Conservation (phyloP, 2,888 invertebrate species). For the Osedax frankpressi region DNA sequence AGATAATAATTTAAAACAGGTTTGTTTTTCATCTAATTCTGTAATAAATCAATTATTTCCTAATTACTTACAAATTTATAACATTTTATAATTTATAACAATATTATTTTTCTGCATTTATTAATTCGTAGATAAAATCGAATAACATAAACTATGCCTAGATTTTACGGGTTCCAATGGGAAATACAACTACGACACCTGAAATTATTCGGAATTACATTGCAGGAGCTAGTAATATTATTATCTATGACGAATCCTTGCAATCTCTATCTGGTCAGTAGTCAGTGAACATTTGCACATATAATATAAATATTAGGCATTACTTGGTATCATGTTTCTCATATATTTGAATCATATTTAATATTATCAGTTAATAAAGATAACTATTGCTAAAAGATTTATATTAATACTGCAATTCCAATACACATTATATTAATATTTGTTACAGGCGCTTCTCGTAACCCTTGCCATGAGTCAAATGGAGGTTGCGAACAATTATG, state of each 20-base stretch:
- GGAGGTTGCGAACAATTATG: slow-evolving; percentile 75
- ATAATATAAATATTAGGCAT: no score
- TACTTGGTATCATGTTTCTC: no score
- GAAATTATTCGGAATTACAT: background rate
- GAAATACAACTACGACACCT: background rate
- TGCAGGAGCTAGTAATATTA: background rate
- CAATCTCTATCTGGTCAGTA: background rate
- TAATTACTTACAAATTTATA: no score
- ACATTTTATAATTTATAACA: no score
- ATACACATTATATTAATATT: no score
- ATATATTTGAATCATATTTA: no score
- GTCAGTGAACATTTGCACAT: background rate
- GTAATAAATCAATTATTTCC: no score
- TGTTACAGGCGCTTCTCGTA: slow-evolving; percentile 35
- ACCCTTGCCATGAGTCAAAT: slow-evolving; percentile 53
- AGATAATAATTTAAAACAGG: slow-evolving; percentile 71
- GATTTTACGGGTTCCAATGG: background rate
- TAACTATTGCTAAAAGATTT: no score
- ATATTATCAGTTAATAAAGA: no score
- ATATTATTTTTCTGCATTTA: no score
- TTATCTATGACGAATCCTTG: background rate
- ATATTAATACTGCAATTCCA: no score
- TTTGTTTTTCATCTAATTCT: slow-evolving; percentile 16
- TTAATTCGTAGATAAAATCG: no score
- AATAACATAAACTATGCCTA: background rate